phyloP scores from a whole-genome alignment of 2,113 vertebrate genomes.

The Furnarius figulus region DNA sequence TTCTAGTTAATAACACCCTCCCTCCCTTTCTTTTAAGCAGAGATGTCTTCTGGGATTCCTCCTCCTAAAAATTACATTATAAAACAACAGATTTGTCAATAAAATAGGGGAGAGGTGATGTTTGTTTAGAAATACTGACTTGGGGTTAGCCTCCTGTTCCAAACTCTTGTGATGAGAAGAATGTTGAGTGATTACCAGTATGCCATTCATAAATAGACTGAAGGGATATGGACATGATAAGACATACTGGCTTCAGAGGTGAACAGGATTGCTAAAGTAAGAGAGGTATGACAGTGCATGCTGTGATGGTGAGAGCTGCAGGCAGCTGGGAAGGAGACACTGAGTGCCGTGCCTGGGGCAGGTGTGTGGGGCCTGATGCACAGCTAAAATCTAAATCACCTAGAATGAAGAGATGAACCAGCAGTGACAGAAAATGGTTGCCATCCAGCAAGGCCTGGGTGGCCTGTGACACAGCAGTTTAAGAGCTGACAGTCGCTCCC shows the following conservation, averaged over 20 bases:
- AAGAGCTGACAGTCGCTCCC: not conserved
- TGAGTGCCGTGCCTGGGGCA: rapidly evolving
- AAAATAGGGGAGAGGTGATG: not conserved
- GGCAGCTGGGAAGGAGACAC: not conserved
- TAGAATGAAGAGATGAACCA: not conserved
- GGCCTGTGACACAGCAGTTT: not conserved
- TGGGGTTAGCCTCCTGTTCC: not conserved
- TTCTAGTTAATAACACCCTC: not conserved
- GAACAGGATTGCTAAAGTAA: not conserved
- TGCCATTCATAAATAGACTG: not conserved
- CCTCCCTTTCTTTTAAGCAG: not conserved
- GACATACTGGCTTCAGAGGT: not conserved
- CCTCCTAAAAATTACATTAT: not conserved
- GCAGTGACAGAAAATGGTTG: not conserved
- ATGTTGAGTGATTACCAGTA: not conserved
- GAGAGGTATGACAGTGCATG: not conserved
- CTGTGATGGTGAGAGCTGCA: not conserved
- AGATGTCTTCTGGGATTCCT: not conserved
- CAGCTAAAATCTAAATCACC: not conserved
- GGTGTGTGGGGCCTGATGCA: rapidly evolving
- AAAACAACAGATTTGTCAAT: not conserved
- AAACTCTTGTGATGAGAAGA: not conserved
- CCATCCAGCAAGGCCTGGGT: not conserved
- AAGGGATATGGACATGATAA: not conserved
- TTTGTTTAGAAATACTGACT: not conserved